Evolutionary conservation across 2,113 vertebrate species (phyloP).

Genomic region (Arothron firmamentum): DNA sequence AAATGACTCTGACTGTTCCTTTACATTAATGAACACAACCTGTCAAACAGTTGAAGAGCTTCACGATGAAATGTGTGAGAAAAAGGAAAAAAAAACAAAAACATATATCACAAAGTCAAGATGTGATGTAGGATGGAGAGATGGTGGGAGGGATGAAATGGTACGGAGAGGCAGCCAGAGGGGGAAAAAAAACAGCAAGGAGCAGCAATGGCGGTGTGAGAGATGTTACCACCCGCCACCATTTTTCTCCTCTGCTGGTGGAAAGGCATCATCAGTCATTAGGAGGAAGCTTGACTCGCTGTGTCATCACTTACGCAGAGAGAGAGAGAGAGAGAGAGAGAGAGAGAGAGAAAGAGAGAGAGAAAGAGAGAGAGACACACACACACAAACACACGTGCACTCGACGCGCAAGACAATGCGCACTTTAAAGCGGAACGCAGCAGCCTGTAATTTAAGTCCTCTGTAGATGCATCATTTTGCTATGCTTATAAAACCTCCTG

Average conservation of each 20-base stretch:
- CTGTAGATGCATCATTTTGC: constrained; percentile 64
- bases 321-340: constrained; percentile 7
- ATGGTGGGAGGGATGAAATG: constrained; percentile 43
- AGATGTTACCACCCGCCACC: constrained; percentile 63
- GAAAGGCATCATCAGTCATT: constrained; percentile 74
- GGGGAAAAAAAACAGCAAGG: constrained; percentile 46
- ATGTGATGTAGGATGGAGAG: constrained; percentile 46
- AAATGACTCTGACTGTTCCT: no score
- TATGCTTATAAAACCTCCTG: constrained; percentile 70
- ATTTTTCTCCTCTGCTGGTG: constrained; percentile 60
- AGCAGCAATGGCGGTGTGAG: constrained; percentile 52
- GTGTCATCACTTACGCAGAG: constrained; percentile 55
- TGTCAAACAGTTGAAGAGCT: neutral
- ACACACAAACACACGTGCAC: constrained; percentile 28
- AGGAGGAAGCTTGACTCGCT: constrained; percentile 52
- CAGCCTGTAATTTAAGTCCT: constrained; percentile 60
- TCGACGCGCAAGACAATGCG: constrained; percentile 35
- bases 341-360: neutral
- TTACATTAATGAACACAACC: no score
- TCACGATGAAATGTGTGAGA: constrained; percentile 5
- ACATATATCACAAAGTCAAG: constrained; percentile 10
- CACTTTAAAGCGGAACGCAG: constrained; percentile 70
- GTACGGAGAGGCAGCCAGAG: constrained; percentile 40
- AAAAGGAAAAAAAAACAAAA: constrained; percentile 12
- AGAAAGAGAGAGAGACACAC: constrained; percentile 24